Percentiles rank a stretch among this genome's conserved stretches.
Conservation (phyloP, 2,888 invertebrate genomes). For the Alviniconcha strummeri region DNA sequence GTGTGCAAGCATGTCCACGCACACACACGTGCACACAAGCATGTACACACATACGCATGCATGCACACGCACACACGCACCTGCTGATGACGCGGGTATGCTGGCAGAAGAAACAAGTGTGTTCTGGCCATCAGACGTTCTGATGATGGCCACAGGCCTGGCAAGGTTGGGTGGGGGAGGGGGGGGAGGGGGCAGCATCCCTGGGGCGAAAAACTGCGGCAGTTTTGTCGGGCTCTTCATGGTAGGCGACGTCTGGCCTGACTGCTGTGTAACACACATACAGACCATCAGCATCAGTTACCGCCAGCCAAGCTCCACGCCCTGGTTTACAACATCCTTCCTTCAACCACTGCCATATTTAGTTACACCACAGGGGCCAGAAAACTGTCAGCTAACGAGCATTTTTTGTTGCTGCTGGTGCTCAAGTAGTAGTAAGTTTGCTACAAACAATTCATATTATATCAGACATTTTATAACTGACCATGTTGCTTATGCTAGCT, state of each 20-base stretch:
- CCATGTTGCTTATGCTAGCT: too few species aligned
- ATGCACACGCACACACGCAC: neutral
- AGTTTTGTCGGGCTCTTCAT: slow-evolving; percentile 76
- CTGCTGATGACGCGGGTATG: slow-evolving; percentile 19
- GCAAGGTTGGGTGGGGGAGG: slow-evolving; percentile 91
- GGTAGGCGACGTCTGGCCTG: slow-evolving; percentile 68
- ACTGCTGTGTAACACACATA: slow-evolving; percentile 48
- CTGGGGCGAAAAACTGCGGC: slow-evolving; percentile 89
- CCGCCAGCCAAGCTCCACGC: too few species aligned
- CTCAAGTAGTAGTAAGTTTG: too few species aligned
- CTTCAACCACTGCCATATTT: too few species aligned
- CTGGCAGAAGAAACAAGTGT: slow-evolving; percentile 22
- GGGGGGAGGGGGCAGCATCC: slow-evolving; percentile 85
- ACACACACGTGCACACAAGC: neutral
- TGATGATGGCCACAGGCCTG: slow-evolving; percentile 94
- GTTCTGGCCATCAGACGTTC: slow-evolving; percentile 78
- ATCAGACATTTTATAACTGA: too few species aligned
- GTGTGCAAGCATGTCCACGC: too few species aligned
- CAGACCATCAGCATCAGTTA: neutral
- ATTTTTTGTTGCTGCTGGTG: too few species aligned
- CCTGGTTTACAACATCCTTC: too few species aligned
- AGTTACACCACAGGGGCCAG: too few species aligned
- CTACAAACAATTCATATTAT: too few species aligned
- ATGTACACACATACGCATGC: neutral
- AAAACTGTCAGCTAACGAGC: too few species aligned